These are phyloP conservation scores for Misgurnus anguillicaudatus DNA, from an alignment of 2,113 vertebrate species.

Conservation along the genomic window DNA sequence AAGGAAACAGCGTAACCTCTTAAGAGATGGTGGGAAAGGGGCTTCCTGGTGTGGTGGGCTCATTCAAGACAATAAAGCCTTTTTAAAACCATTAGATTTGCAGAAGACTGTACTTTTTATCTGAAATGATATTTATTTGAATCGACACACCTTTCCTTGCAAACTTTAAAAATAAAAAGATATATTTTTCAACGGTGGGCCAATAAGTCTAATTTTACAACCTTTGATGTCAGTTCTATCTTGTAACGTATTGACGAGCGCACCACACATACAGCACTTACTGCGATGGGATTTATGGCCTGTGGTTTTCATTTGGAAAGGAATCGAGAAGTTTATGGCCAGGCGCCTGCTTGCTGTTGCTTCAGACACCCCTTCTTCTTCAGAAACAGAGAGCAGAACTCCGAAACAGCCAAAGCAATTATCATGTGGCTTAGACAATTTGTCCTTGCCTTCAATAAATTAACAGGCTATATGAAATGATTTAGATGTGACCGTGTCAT, in stretches of 20 bases:
- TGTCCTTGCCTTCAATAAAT: slow-evolving; percentile 17
- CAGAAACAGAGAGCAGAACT: slow-evolving; percentile 11
- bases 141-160: too few species aligned
- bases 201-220: background rate
- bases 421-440: slow-evolving; percentile 47
- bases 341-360: slow-evolving; percentile 24
- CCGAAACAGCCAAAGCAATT: slow-evolving; percentile 35
- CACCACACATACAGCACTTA: background rate
- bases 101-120: slow-evolving; percentile 6
- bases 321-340: slow-evolving; percentile 37
- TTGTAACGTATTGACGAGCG: background rate
- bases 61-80: slow-evolving; percentile 21
- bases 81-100: slow-evolving; percentile 8
- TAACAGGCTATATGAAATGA: background rate
- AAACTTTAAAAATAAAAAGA: background rate
- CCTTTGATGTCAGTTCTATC: background rate
- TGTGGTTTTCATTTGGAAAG: slow-evolving; percentile 48
- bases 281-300: slow-evolving; percentile 17
- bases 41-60: slow-evolving; percentile 16
- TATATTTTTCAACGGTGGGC: background rate
- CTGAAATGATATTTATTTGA: background rate
- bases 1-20: slow-evolving; percentile 24
- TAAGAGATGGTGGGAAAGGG: slow-evolving; percentile 16
- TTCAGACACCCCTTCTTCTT: slow-evolving; percentile 9
- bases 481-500: background rate